Evolutionary conservation across 2,888 invertebrate species (phyloP).

Genomic region (Cheiracanthium punctorium): DNA sequence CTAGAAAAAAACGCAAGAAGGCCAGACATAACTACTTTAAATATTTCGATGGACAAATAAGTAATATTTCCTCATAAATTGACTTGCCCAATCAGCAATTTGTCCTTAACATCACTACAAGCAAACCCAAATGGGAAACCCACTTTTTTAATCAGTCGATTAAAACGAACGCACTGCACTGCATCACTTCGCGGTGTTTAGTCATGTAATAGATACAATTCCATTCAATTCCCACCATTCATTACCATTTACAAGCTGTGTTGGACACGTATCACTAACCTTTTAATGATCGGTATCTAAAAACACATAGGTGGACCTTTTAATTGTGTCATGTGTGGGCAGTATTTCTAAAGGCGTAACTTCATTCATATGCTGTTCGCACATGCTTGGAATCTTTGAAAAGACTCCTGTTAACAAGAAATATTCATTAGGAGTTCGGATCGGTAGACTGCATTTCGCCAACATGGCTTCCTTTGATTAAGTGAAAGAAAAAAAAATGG

Average conservation of each 20-base stretch:
- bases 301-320: background rate
- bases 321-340: conserved; percentile 5
- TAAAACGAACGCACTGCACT: background rate
- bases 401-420: background rate
- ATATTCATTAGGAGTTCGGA: background rate
- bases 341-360: background rate
- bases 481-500: background rate
- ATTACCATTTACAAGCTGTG: background rate
- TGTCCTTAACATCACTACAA: too few species aligned
- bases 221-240: background rate
- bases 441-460: conserved; percentile 10
- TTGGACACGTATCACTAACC: background rate
- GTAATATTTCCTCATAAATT: too few species aligned
- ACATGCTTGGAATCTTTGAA: background rate
- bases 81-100: too few species aligned
- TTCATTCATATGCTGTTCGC: conserved; percentile 15
- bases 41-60: too few species aligned
- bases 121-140: too few species aligned
- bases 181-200: too few species aligned
- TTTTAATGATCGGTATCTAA: background rate
- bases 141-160: background rate
- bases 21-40: too few species aligned
- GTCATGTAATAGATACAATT: background rate
- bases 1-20: too few species aligned
- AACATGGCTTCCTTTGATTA: background rate